A percentile compares a stretch with the other conserved stretches of the same genome.
Conservation (phyloP, 2,888 invertebrate genomes). For the Thecophora atra region DNA sequence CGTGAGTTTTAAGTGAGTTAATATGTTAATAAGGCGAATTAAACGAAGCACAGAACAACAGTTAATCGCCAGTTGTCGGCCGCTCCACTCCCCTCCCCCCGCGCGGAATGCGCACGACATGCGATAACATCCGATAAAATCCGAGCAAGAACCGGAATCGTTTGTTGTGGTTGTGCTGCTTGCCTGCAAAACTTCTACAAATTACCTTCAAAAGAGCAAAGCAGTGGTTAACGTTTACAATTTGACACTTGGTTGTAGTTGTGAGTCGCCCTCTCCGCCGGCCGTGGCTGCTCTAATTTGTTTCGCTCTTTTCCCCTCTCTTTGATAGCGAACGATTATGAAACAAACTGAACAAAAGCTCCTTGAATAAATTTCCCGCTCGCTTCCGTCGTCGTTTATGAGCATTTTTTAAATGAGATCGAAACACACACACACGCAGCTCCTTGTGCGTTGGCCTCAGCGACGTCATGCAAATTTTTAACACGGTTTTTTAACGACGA, state of each 20-base stretch:
- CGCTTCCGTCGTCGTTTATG: conserved; percentile 51
- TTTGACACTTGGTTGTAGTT: conserved; percentile 29
- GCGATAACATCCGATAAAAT: conserved; percentile 35
- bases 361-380: conserved; percentile 44
- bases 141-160: neutral
- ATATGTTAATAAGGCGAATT: conserved; percentile 59
- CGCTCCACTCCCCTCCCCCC: too few relatives aligned
- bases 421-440: conserved; percentile 40
- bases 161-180: conserved; percentile 3
- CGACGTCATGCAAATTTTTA: conserved; percentile 59
- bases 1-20: conserved; percentile 56
- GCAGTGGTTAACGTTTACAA: conserved; percentile 28
- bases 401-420: conserved; percentile 41
- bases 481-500: conserved; percentile 1
- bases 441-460: conserved; percentile 47
- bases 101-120: too few relatives aligned
- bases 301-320: conserved; percentile 42
- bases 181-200: conserved; percentile 33
- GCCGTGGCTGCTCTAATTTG: neutral
- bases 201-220: conserved; percentile 35
- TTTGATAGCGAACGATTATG: conserved; percentile 56
- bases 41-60: conserved; percentile 45
- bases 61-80: conserved; percentile 34
- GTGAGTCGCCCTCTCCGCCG: neutral
- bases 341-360: conserved; percentile 41